Evolutionary conservation across 2,797 vertebrate species (phyloP), one percentile per base, ranked within the genome.

Genomic region (Sarcoramphus papa): DNA sequence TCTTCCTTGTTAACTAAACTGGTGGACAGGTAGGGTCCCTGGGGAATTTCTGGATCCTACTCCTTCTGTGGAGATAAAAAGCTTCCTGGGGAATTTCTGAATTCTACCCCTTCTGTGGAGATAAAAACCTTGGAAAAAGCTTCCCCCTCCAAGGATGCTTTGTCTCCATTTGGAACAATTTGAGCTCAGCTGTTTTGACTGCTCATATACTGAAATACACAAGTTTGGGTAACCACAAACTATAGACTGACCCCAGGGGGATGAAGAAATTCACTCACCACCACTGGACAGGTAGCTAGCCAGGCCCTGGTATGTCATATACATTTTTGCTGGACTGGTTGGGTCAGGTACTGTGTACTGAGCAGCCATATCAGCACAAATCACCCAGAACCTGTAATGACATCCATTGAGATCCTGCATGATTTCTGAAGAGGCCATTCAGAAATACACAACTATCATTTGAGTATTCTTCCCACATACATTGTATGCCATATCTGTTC

Each of bases 231-330:
- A 64, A 40, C 48, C 40, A 65, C 17, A 28, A 54, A 22, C 37
- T 43, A 28, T 41, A 54, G 20, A 45, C 31, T 64, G 50, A 56
- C 27, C 65, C 37, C 37, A 72, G 30, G 22, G 35, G 50, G 50
- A 54, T 41, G 37, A 72, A 72, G 69, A 72, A 72, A 72, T 41
- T 72, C 59, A 65, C 98, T 97, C 79, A 98, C 98, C 99, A 98
- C 99, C 99, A 33, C 98, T 99, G 93, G 99, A 99, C 97, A 99
- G 97, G 96, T 99, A 99, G 97, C 98, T 99, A 78, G 99, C 99
- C 97, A 99, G 96, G 30, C 99, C 99, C 97, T 99, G 99, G 96
- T 99, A 99, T 95, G 98, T 98, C 99, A 99, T 99, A 97, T 98
- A 99, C 99, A 99, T 99, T 97, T 99, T 99, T 69, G 98, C 98